Evolutionary conservation across 1,140 invertebrate species (phyloP), one percentile per base, ranked within the genome.

Genomic region (Planococcus citri): DNA sequence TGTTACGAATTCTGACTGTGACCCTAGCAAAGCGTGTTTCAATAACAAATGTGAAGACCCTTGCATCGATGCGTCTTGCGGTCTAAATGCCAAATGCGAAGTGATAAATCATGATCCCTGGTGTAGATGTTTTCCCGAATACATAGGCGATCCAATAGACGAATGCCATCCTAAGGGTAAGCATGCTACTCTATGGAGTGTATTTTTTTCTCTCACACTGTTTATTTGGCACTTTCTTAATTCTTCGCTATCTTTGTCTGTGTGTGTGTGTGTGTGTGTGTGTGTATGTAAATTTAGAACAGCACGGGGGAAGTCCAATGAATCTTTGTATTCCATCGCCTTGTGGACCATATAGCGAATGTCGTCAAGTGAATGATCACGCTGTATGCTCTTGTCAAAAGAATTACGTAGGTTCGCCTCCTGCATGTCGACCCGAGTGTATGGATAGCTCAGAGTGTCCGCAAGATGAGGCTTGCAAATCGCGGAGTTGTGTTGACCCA

Each of bases 51-150:
- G 80, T 72, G 72, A 75, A 33, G 77, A 81, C 72, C 80, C 80
- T 4, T 82, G 81, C 73, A 73, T 75, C 37, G 78, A 74, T 70
- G 76, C 75, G 29, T n/a, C n/a, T n/a, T 81, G 80, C 73, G 80
- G 80, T 9, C 75, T 76, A 27, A 81, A 92, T 78, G 89, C 91
- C 9, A 79, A 88, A 72, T 95, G 92, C 77, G 86, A 88, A 74
- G 88, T 92, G 1, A 84, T 91, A n/a, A 88, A 91, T 75, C 91
- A 94, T 76, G 90, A 90, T 73, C 89, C 90, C 0, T 83, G 86
- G 4, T 93, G 91, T 74, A 88, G 86, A 3, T 93, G 91, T 77
- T 80, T 84, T 37, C 76, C 82, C 71, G 87, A 87, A 68, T 89
- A 85, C 73, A 86, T 87, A n/a, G 90, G 90, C 25, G 88, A 91